Percentiles rank a stretch among this genome's conserved stretches.
phyloP scores from a whole-genome alignment of 2,113 vertebrate species.

The Barbus barbus region DNA sequence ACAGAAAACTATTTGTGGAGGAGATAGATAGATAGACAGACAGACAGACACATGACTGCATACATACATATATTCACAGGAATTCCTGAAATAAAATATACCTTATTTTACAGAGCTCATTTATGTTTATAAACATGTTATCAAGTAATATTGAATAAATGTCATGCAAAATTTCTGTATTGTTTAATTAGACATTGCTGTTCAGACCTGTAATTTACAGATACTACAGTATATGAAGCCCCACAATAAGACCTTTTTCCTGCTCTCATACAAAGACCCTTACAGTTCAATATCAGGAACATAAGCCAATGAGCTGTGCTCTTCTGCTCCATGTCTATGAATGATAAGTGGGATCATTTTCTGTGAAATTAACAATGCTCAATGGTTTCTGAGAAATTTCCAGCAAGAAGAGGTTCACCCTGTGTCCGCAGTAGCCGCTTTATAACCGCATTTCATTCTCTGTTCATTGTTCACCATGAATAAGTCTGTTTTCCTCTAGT shows the following conservation, averaged over 20 bases:
- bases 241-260: neutral
- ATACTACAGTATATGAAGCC: neutral
- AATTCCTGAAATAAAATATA: too few species aligned
- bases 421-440: neutral
- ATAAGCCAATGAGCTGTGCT: neutral
- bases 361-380: neutral
- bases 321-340: neutral
- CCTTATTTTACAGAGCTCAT: too few species aligned
- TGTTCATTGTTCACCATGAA: constrained; percentile 52
- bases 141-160: neutral
- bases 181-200: neutral
- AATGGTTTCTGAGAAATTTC: neutral
- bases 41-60: too few species aligned
- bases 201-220: neutral
- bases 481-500: constrained; percentile 52
- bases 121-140: too few species aligned
- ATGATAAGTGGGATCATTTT: constrained; percentile 29
- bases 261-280: constrained; percentile 11
- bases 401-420: neutral
- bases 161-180: neutral
- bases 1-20: too few species aligned
- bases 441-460: constrained; percentile 23
- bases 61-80: too few species aligned
- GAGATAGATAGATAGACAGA: too few species aligned
- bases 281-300: neutral